Base-by-base conservation (phyloP, 2,888 invertebrate genomes). In the Leucoma salicis region DNA sequence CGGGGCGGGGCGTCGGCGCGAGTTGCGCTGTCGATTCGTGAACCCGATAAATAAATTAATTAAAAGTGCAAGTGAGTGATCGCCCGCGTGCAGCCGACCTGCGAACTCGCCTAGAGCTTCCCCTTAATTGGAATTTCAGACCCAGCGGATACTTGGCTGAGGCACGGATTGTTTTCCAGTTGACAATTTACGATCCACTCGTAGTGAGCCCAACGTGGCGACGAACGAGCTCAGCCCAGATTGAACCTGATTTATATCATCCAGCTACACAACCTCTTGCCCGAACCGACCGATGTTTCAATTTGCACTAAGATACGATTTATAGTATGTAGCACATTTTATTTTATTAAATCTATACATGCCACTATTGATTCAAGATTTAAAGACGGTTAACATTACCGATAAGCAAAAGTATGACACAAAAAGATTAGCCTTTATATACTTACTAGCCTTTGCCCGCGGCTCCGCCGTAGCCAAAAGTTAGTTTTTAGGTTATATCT, bases 61-160 rank as follows among this genome's bases (percentile, higher is more conserved):
- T 90, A 90, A 88, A 89, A 90, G 89, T 90, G 88, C 88, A 88
- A 90, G 89, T 89, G 87, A 90, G 83, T 82, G 89, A 89, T 88
- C 83, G 83, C 41, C 64, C 70, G 77, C 79, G 76, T 84, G 84
- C 82, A 82, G 63, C 64, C 72, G 64, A 75, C 83, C 82, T 79
- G 78, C 73, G 76, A 77, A 75, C 70, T 76, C 71, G 61, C 69
- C 63, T 77, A 76, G 68, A 75, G 78, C 78, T 78, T 82, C 76
- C 69, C 68, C 75, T 82, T 83, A 83, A 87, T 85, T 84, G 82
- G 78, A 84, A 85, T 82, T 84, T 82, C 73, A 78, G 70, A 73
- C 65, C 66, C 62, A 70, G 53, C 50, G 63, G 63, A 57, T 63
- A 74, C 74, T 78, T 73, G 69, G 66, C 63, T 56, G 52, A 64